Evolutionary conservation across 2,113 vertebrate genomes (phyloP), one percentile per base, ranked within the genome.

Genomic region (Scolopax mira): DNA sequence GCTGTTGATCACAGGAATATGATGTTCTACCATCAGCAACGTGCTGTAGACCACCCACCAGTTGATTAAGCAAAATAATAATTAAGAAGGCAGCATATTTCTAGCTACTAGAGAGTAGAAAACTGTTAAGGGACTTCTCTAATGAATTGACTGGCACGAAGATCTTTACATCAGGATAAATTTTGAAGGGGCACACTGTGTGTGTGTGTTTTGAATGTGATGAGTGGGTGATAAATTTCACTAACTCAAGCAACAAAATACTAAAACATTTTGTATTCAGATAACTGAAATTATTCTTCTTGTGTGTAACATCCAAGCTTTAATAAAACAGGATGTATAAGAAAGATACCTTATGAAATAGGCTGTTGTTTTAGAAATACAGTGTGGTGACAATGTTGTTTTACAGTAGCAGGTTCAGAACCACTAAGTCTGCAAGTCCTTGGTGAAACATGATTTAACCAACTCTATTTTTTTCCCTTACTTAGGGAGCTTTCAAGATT

Each of bases 401-500:
- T 9, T 49, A 16, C 22, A 37, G 7, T 2, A 69, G 52, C 57
- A 64, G 31, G 33, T 83, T 61, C 16, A 13, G 18, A 15, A 37
- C 65, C 74, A 13, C 28, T 10, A 3, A 7, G 39, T 61, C 37
- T 30, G 0, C 24, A 39, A 16, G 13, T 37, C 42, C 44, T 27
- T 31, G 41, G 22, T 33, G 79, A 88, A 78, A 65, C 8, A 22
- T 13, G 30, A 54, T 39, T 84, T 91, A 90, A 91, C 51, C 37
- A 35, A 31, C 18, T 57, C 37, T 11, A 27, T 44, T 57, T 67
- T 24, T 28, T 18, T 10, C 17, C 39, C 71, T 85, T 49, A 30
- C 70, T 78, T 90, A 99, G 99, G 98, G 99, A 99, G 93, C 98
- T 99, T 64, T 99, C 99, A 55, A 98, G 99, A 90, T 99, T 99